A percentile compares a stretch with the other conserved stretches of the same genome.
These are phyloP conservation scores for Coreoperca whiteheadi DNA, from an alignment of 2,113 vertebrate species.

Conservation along the genomic window DNA sequence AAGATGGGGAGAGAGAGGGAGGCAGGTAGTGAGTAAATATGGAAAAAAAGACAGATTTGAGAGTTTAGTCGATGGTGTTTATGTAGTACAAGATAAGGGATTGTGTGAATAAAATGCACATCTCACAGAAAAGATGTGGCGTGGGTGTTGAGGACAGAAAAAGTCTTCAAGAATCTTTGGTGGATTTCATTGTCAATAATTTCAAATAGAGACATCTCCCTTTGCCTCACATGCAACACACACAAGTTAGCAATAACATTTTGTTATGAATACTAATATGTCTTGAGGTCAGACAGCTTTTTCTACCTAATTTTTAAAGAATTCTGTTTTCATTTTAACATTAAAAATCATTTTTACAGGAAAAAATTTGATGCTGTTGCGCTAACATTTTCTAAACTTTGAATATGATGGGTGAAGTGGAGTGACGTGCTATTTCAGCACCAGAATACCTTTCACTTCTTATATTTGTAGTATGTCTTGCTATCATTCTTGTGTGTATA, in stretches of 20 bases:
- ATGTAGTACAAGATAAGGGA: neutral
- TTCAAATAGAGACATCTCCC: neutral
- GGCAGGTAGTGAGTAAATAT: slow-evolving; percentile 23
- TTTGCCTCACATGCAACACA: neutral
- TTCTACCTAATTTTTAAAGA: neutral
- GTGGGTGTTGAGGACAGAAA: neutral
- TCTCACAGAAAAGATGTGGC: neutral
- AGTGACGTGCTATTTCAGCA: neutral
- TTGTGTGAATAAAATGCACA: slow-evolving; percentile 19
- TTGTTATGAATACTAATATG: neutral
- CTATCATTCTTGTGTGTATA: slow-evolving; percentile 12
- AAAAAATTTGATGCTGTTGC: neutral
- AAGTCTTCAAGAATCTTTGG: neutral
- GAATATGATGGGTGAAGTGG: neutral
- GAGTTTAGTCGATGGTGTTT: slow-evolving; percentile 42
- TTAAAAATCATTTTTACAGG: neutral
- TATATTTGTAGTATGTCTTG: neutral
- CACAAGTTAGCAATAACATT: neutral
- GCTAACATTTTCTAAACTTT: neutral
- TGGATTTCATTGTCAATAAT: neutral
- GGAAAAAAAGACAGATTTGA: slow-evolving; percentile 18
- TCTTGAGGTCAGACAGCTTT: neutral
- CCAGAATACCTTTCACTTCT: slow-evolving; percentile 15
- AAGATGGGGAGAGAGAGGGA: slow-evolving; percentile 11
- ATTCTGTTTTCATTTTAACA: neutral